These are phyloP conservation scores for Astropecten irregularis DNA, from an alignment of 53 echinoderm and acorn worm species.

Conservation along the genomic window DNA sequence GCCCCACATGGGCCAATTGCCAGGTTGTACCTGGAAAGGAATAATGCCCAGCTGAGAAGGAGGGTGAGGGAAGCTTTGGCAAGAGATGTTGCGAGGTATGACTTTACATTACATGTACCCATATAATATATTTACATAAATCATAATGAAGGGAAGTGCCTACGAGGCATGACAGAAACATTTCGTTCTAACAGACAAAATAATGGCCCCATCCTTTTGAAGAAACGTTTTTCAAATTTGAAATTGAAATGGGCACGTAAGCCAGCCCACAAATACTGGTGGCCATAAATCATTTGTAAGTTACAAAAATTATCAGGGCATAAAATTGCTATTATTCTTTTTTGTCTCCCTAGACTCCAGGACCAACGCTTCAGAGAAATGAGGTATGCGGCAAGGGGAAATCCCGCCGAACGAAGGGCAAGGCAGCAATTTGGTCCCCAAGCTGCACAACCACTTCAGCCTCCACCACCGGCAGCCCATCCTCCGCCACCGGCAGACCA, in stretches of 20 bases:
- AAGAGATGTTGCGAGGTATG: background rate
- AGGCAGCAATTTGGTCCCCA: background rate
- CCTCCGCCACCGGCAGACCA: background rate
- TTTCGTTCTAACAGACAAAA: no score
- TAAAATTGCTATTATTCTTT: background rate
- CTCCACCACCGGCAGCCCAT: background rate
- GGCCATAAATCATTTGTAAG: no score
- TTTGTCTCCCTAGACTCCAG: background rate
- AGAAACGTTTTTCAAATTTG: no score
- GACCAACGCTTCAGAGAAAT: background rate
- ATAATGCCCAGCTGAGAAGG: conserved; percentile 2
- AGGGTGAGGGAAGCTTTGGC: background rate
- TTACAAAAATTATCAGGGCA: no score
- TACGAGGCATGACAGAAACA: no score
- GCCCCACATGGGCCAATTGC: background rate
- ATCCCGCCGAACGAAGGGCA: background rate
- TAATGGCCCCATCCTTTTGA: no score
- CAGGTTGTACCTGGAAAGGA: background rate
- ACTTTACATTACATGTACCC: background rate
- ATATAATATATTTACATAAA: no score
- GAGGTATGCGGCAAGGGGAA: background rate
- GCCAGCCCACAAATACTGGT: no score
- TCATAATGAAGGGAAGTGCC: no score
- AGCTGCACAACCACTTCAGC: background rate
- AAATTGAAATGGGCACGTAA: no score